These are phyloP conservation scores for Rhagonycha lutea DNA, from an alignment of 2,888 invertebrate species.

Conservation along the genomic window DNA sequence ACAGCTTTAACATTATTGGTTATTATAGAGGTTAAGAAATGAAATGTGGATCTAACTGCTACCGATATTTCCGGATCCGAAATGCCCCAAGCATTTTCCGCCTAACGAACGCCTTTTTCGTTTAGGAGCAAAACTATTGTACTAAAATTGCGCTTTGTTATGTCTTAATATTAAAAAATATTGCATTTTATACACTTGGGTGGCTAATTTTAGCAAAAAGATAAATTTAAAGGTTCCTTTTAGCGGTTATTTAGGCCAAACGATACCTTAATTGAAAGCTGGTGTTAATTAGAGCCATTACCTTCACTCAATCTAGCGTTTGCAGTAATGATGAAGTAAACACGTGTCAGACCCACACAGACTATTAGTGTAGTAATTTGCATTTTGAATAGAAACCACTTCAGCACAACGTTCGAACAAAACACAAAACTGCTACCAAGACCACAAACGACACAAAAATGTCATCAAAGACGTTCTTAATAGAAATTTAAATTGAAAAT, in stretches of 20 bases:
- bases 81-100: constrained; percentile 6
- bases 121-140: not conserved
- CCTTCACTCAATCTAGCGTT: constrained; percentile 29
- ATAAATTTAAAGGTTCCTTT: not conserved
- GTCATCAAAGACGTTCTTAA: constrained; percentile 19
- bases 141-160: not conserved
- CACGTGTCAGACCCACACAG: constrained; percentile 33
- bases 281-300: constrained; percentile 29
- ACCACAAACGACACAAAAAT: constrained; percentile 12
- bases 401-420: constrained; percentile 6
- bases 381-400: constrained; percentile 28
- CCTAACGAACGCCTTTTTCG: constrained; percentile 8
- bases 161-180: not conserved
- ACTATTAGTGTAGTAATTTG: constrained; percentile 34
- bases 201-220: not conserved
- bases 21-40: constrained; percentile 20
- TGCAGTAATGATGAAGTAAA: constrained; percentile 31
- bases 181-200: not conserved
- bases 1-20: constrained; percentile 19
- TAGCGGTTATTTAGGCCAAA: constrained; percentile 16
- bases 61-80: constrained; percentile 9
- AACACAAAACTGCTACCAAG: constrained; percentile 12
- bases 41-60: constrained; percentile 16
- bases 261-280: constrained; percentile 29
- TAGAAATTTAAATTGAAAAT: constrained; percentile 30